A percentile compares a stretch with the other conserved stretches of the same genome.
Evolutionary conservation across 1,140 invertebrate species (phyloP).

Genomic region (Vollenhovia emeryi): DNA sequence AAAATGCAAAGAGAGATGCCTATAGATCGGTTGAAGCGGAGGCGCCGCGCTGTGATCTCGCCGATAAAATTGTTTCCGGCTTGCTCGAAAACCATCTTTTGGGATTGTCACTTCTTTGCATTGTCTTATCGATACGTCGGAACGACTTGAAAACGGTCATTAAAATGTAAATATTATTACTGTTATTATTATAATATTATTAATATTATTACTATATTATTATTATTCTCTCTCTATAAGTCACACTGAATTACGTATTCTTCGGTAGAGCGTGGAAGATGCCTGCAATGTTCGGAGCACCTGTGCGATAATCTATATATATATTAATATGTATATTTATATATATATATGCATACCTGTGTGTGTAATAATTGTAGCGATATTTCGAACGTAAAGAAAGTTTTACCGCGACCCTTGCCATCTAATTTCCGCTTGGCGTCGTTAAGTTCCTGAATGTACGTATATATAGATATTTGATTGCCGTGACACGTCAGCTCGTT

Average conservation of each 20-base stretch:
- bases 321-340: constrained; percentile 49
- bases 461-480: constrained; percentile 61
- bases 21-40: not conserved
- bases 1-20: not conserved
- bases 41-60: not conserved
- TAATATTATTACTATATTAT: constrained; percentile 58
- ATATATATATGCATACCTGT: constrained; percentile 5
- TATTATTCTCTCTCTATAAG: constrained; percentile 70
- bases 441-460: constrained; percentile 59
- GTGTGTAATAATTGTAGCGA: constrained; percentile 53
- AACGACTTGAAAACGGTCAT: constrained; percentile 73
- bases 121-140: constrained; percentile 70
- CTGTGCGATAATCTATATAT: constrained; percentile 60
- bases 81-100: constrained; percentile 62
- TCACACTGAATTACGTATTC: constrained; percentile 81
- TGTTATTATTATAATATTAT: constrained; percentile 71
- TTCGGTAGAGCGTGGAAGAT: constrained; percentile 76
- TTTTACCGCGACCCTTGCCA: constrained; percentile 22
- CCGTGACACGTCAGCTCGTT: constrained; percentile 38
- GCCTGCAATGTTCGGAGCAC: constrained; percentile 70
- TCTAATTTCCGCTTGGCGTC: constrained; percentile 45
- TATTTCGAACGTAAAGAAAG: constrained; percentile 52
- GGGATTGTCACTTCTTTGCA: constrained; percentile 70
- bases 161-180: constrained; percentile 69
- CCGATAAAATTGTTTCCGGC: constrained; percentile 66